These are phyloP conservation scores for Echeneis naucrates DNA, from an alignment of 2,797 vertebrate genomes.

Conservation along the genomic window DNA sequence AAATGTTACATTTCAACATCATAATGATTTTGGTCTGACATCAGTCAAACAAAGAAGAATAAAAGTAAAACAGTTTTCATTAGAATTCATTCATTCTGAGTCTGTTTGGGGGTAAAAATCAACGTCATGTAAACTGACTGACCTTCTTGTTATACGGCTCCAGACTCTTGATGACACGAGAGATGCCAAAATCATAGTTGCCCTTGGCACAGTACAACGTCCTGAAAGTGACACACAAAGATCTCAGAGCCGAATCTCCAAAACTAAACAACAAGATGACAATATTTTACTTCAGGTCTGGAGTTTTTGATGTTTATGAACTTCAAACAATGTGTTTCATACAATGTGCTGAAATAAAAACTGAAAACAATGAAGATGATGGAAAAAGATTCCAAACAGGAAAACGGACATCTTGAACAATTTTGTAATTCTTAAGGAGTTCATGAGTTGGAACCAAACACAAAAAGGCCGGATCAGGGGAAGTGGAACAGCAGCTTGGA, in stretches of 20 bases:
- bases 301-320: too few species aligned
- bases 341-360: too few species aligned
- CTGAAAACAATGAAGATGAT: too few species aligned
- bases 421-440: neutral
- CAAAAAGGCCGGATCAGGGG: too few species aligned
- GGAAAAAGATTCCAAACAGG: too few species aligned
- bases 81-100: too few species aligned
- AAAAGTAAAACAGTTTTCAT: neutral
- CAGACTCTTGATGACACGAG: slow-evolving; percentile 96
- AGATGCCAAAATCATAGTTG: slow-evolving; percentile 97
- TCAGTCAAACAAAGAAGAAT: neutral
- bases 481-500: neutral
- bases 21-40: neutral
- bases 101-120: neutral
- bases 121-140: neutral
- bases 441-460: neutral
- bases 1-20: too few species aligned
- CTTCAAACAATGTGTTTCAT: too few species aligned
- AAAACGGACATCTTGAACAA: too few species aligned
- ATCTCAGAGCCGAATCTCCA: too few species aligned
- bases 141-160: slow-evolving; percentile 97
- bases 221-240: slow-evolving; percentile 63
- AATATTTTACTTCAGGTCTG: too few species aligned
- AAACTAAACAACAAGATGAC: too few species aligned
- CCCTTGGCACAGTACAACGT: slow-evolving; percentile 97